phyloP scores from a whole-genome alignment of 37 sponge, comb jelly and placozoan genomes.

The Oopsacas minuta region DNA sequence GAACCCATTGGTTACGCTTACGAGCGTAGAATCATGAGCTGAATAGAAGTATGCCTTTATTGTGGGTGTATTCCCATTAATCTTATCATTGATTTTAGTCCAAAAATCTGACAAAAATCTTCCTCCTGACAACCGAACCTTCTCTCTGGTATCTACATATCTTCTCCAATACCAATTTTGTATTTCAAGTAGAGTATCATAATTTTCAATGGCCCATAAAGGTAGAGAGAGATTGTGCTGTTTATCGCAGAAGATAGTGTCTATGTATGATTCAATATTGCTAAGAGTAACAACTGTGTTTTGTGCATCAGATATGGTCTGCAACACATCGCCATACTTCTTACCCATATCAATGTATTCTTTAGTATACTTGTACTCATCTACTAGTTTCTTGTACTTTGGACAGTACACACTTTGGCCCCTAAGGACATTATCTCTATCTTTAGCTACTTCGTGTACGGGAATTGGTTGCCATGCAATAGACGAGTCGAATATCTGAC shows the following conservation, averaged over 20 bases:
- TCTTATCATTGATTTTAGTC: neutral
- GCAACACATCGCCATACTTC: neutral
- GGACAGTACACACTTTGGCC: neutral
- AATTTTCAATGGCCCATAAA: neutral
- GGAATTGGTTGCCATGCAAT: conserved; percentile 89
- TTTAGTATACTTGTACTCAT: neutral
- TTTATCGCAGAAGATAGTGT: neutral
- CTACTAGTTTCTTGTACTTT: neutral
- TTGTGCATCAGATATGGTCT: neutral
- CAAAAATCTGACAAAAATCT: neutral
- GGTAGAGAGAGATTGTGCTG: neutral
- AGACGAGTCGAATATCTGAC: conserved; percentile 24
- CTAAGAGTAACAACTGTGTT: neutral
- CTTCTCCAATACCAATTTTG: neutral
- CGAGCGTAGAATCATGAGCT: neutral
- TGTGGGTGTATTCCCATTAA: neutral
- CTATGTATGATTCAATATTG: neutral
- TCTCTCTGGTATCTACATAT: neutral
- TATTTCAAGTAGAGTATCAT: neutral
- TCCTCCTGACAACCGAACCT: neutral
- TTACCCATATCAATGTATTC: neutral
- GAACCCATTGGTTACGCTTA: neutral
- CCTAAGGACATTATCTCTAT: conserved; percentile 28
- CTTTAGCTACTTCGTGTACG: conserved; percentile 63
- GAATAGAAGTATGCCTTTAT: neutral